Percentiles rank a stretch among this genome's conserved stretches.
Evolutionary conservation across 2,797 vertebrate genomes (phyloP).

Genomic region (Chrosomus eos): DNA sequence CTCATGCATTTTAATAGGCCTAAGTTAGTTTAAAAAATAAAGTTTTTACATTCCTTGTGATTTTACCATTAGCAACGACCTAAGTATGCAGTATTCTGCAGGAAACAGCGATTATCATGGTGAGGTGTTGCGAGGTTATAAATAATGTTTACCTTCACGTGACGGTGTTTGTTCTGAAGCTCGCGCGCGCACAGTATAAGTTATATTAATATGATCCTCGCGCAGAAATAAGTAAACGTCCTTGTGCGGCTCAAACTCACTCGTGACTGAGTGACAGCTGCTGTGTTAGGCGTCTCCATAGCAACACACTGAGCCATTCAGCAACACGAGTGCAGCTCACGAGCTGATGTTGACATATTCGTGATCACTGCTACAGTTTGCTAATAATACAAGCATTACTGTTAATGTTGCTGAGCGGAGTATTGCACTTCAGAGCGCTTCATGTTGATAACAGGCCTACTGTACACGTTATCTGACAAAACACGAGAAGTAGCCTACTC

Average conservation of each 20-base stretch:
- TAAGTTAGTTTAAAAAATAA: no score
- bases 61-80: background rate
- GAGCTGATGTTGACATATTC: background rate
- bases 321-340: background rate
- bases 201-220: background rate
- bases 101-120: background rate
- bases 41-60: background rate
- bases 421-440: background rate
- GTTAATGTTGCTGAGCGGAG: background rate
- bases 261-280: constrained; percentile 17
- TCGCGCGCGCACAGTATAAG: background rate
- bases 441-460: background rate
- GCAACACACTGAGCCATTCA: background rate
- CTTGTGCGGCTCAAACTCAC: background rate
- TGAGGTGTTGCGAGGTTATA: background rate
- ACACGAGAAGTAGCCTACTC: no score
- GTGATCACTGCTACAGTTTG: background rate
- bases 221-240: background rate
- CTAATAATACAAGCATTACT: background rate
- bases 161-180: background rate
- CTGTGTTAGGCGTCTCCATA: constrained; percentile 26
- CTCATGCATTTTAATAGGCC: background rate
- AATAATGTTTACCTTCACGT: constrained; percentile 18
- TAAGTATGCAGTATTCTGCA: background rate
- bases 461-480: background rate